Evolutionary conservation across 1,140 invertebrate genomes (phyloP), one percentile per base, ranked within the genome.

Genomic region (Dinoponera quadriceps): DNA sequence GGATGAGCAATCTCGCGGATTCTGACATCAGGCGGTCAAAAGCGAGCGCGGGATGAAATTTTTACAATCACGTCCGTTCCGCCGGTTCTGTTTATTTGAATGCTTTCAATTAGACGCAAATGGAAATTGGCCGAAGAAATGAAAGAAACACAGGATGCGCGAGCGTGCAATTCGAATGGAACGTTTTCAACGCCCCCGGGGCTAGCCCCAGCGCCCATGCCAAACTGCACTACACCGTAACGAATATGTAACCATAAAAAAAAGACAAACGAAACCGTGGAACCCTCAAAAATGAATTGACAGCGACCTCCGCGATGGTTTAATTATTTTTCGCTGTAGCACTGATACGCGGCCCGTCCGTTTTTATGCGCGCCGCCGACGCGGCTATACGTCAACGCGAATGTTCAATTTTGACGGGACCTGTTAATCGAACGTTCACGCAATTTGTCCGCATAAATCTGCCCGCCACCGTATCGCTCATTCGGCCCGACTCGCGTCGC

Each of bases 101-200:
- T 80, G 75, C 75, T 80, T 80, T 80, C 75, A 80, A 80, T 80
- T 80, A 80, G 75, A 80, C 75, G 75, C 75, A 80, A 80, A 80
- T 80, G 75, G 75, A 80, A 80, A 80, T 80, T 80, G 75, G 65
- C 49, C 33, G 65, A 78, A 80, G 65, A 71, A 71, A 80, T 80
- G 75, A 80, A 80, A 80, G 75, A 80, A 80, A 80, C 65, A 80
- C 75, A 59, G 75, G 22, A 57, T 57, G 16, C 48, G n/a, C 74
- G 44, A 27, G 48, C 51, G 49, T 71, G 54, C 65, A 80, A 80
- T 80, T 80, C 65, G 65, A 44, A 71, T 48, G 51, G 33, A 80
- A 71, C 38, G 65, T 71, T 80, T 80, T 69, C 54, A 11, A 13
- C 38, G 65, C 75, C 66, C n/a, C 54, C 65, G 65, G 38, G 75